phyloP scores from a whole-genome alignment of 2,888 invertebrate genomes.

The Zhengitettix transpicula region DNA sequence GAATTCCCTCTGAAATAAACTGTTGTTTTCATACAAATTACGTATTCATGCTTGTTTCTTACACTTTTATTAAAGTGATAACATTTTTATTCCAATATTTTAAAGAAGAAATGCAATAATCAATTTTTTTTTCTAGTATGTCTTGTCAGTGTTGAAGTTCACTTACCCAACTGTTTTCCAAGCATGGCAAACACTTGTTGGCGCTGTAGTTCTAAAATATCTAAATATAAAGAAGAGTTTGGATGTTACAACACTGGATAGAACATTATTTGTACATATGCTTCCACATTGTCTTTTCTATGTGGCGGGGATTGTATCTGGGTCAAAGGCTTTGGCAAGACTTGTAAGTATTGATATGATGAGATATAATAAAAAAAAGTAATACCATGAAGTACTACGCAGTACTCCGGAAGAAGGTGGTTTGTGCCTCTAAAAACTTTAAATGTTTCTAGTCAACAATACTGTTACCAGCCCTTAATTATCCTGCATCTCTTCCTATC shows the following conservation, averaged over 20 bases:
- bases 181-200: constrained; percentile 21
- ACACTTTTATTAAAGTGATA: not conserved
- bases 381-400: too few species aligned
- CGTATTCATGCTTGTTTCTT: not conserved
- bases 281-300: constrained; percentile 18
- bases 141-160: constrained; percentile 19
- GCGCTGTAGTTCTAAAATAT: constrained; percentile 17
- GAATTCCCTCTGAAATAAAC: not conserved
- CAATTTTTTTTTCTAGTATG: constrained; percentile 16
- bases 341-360: constrained; percentile 13
- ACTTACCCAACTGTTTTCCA: constrained; percentile 21
- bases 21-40: too few species aligned
- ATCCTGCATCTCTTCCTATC: too few species aligned
- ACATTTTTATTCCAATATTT: not conserved
- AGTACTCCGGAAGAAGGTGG: too few species aligned
- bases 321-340: constrained; percentile 18
- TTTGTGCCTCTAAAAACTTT: too few species aligned
- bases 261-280: constrained; percentile 15
- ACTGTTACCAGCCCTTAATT: too few species aligned
- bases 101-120: too few species aligned
- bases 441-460: too few species aligned
- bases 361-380: too few species aligned
- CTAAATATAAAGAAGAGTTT: constrained; percentile 10
- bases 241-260: constrained; percentile 16
- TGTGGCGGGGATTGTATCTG: constrained; percentile 18